phyloP scores from a whole-genome alignment of 1,140 invertebrate genomes.

The Dinoponera quadriceps region DNA sequence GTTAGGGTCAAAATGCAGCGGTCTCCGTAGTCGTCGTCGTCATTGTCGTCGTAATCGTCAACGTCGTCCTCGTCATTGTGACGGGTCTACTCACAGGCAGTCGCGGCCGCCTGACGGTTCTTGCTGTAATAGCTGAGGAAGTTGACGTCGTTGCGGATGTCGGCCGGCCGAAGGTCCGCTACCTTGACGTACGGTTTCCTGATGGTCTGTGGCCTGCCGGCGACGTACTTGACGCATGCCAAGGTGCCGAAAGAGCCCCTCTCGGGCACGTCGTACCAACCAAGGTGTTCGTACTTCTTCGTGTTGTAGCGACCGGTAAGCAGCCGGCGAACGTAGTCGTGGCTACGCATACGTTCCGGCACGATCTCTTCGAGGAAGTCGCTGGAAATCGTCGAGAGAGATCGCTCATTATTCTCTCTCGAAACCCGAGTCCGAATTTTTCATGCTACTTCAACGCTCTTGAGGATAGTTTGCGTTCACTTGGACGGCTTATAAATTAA shows the following conservation, averaged over 20 bases:
- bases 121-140: constrained; percentile 92
- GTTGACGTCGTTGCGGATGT: constrained; percentile 90
- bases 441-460: no score
- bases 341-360: constrained; percentile 85
- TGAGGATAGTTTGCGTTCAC: no score
- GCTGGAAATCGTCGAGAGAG: constrained; percentile 68
- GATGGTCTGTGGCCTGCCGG: constrained; percentile 90
- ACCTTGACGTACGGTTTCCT: constrained; percentile 90
- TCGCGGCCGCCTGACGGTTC: constrained; percentile 88
- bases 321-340: constrained; percentile 88
- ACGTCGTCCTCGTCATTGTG: not conserved
- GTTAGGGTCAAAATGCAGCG: not conserved
- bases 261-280: constrained; percentile 88
- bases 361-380: constrained; percentile 81
- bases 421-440: no score
- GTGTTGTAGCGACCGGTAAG: constrained; percentile 87
- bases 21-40: not conserved
- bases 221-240: constrained; percentile 92
- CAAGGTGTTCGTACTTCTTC: constrained; percentile 86
- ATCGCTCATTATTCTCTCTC: not conserved
- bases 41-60: constrained; percentile 14
- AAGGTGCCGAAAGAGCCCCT: constrained; percentile 89
- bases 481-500: no score
- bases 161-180: constrained; percentile 85
- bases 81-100: constrained; percentile 81